Base-by-base conservation (phyloP, 2,113 vertebrate species). In the Catharus fuscescens region DNA sequence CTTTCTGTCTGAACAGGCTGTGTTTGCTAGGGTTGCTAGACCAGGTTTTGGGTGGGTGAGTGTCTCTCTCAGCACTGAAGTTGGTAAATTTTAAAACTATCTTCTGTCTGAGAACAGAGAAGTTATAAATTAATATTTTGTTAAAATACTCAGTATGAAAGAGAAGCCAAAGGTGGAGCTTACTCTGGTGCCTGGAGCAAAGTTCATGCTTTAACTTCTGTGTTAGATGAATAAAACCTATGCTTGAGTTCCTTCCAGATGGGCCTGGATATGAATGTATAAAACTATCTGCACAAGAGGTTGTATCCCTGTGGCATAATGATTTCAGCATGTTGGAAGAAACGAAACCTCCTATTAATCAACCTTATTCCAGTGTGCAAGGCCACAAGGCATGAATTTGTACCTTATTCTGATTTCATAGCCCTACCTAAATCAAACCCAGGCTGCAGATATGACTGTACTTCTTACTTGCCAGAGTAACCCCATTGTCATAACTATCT, bases 271-370 rank as follows among this genome's bases (percentile, higher is more conserved):
- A 38, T 87, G 84, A 93, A 87, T 95, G 77, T 81, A 38, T 87
- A 88, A 86, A 73, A 86, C 70, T 81, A 38, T 87, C 61, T 60
- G 80, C 71, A 48, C 77, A 76, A 93, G 87, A 95, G 92, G 89
- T 96, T 6, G 0, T 84, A 62, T 76, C 83, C 70, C 91, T 65
- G 16, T 89, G 53, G 69, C 87, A 85, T 94, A 95, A 95, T 92
- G 77, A 92, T 93, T 93, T 93, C 92, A 85, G 48, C 65, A 69
- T 90, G 57, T 70, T 87, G 48, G 65, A 93, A 85, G 32, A 91
- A 94, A 95, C 73, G 95, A 95, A 84, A 82, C 81, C 82, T 79
- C 81, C 82, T 79, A 89, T 93, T 94, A 92, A 96, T 95, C 84
- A 96, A 64, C 40, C 42, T 86, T 91, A 89, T 84, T 88, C 32